Evolutionary conservation across 2,888 invertebrate species (phyloP).

Genomic region (Ferdinandea cuprea): DNA sequence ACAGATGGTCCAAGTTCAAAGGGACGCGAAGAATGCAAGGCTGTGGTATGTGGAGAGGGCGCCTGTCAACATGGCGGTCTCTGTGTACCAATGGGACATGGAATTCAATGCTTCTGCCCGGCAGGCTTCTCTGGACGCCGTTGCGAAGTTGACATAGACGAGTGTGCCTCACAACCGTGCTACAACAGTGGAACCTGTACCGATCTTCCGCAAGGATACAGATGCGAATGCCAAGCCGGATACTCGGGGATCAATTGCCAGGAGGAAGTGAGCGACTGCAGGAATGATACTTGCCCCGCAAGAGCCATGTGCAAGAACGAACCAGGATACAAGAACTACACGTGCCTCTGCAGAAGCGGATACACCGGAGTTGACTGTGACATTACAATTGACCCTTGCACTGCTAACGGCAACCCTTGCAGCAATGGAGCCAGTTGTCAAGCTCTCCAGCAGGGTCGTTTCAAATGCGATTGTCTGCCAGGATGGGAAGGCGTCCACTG

Average conservation of each 20-base stretch:
- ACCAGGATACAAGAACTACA: constrained; percentile 93
- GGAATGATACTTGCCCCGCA: constrained; percentile 95
- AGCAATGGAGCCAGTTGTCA: constrained; percentile 94
- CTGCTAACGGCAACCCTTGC: constrained; percentile 95
- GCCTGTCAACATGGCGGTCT: constrained; percentile 96
- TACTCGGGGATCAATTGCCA: constrained; percentile 97
- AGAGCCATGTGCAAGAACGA: constrained; percentile 98
- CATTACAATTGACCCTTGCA: constrained; percentile 95
- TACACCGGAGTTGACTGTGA: constrained; percentile 97
- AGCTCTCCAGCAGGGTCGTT: constrained; percentile 95
- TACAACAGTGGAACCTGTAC: constrained; percentile 96
- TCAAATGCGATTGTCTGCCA: constrained; percentile 96
- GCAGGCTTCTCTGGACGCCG: constrained; percentile 96
- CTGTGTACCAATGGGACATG: constrained; percentile 94
- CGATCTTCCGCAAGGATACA: constrained; percentile 95
- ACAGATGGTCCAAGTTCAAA: constrained; percentile 92
- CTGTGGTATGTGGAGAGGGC: constrained; percentile 93
- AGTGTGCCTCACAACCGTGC: constrained; percentile 96
- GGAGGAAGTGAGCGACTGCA: constrained; percentile 94
- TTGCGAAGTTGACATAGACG: constrained; percentile 97
- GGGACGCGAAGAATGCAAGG: constrained; percentile 93
- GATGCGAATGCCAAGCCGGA: constrained; percentile 93
- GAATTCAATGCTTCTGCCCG: constrained; percentile 95
- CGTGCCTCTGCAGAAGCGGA: constrained; percentile 96
- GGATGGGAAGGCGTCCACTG: constrained; percentile 99